Conservation (phyloP, 2,797 vertebrate genomes). For the Hapalemur alaotrensis region DNA sequence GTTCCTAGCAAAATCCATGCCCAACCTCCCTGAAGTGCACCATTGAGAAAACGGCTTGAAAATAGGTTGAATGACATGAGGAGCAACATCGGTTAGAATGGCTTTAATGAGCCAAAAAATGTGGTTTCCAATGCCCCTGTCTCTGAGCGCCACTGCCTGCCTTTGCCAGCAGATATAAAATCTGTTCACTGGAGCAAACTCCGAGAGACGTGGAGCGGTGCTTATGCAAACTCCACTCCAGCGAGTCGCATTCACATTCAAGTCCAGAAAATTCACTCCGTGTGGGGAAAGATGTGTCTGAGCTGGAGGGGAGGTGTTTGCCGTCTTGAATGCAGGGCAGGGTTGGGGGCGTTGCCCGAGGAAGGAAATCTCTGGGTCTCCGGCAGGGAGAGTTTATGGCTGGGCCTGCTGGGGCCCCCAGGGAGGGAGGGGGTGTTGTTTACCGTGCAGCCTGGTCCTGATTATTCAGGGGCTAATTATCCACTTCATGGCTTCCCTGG, state of each 20-base stretch:
- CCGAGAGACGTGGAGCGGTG: slow-evolving; percentile 56
- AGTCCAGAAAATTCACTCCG: slow-evolving; percentile 30
- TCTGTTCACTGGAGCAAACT: slow-evolving; percentile 70
- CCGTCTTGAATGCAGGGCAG: not conserved
- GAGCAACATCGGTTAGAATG: slow-evolving; percentile 77
- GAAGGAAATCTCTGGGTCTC: not conserved
- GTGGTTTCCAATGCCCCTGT: slow-evolving; percentile 80
- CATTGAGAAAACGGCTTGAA: slow-evolving; percentile 85
- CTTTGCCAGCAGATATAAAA: slow-evolving; percentile 75
- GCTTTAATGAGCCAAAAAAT: slow-evolving; percentile 85
- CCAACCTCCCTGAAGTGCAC: slow-evolving; percentile 79
- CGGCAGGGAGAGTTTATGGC: not conserved
- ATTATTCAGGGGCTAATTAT: slow-evolving; percentile 36
- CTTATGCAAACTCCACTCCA: slow-evolving; percentile 63
- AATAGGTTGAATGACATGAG: slow-evolving; percentile 83
- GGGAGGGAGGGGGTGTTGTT: not conserved
- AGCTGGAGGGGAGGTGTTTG: not conserved
- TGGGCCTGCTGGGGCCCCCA: not conserved
- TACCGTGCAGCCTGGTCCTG: not conserved
- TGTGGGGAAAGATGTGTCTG: not conserved
- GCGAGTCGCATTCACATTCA: slow-evolving; percentile 22
- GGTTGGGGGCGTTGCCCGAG: not conserved
- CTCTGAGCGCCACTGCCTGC: slow-evolving; percentile 66
- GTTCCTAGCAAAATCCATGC: slow-evolving; percentile 64
- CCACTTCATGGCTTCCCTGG: not conserved